Evolutionary conservation across 2,797 vertebrate genomes (phyloP), one percentile per base, ranked within the genome.

Genomic region (Cygnus olor): DNA sequence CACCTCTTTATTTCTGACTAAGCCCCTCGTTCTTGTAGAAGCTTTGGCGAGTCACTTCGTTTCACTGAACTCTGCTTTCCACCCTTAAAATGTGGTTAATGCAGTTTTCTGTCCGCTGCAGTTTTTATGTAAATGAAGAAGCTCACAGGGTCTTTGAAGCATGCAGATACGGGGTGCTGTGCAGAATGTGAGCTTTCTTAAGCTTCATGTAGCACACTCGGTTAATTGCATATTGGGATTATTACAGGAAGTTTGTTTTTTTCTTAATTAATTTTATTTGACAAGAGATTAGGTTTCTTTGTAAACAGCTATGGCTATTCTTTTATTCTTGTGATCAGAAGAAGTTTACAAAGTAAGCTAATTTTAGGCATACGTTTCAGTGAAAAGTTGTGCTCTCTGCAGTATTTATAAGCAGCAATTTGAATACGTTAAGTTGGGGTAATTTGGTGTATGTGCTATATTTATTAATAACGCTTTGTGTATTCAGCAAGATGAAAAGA

Each of bases 1-100:
- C 44, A 13, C 8, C 10, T 44, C 38, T 70, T 22, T 15, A 3
- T 54, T 64, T 57, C 58, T 28, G 53, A 15, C 32, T 27, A 21
- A 68, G n/a, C n/a, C 25, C 2, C 42, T 68, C 14, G 0, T 68
- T 57, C 66, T 8, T 1, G 22, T 10, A 11, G 66, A 21, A 27
- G 49, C 68, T 34, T 38, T 42, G 44, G 44, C 30, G 9, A 36
- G 58, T 47, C 10, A 0, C 45, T 56, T n/a, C 0, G 15, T 79
- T 64, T 47, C 44, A 4, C 64, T 17, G 42, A 25, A 15, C 32
- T 58, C 71, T 3, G 28, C 17, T 65, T 74, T 66, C 63, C 53
- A 54, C 57, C 66, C 49, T 54, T 12, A 42, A 73, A 47, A 57
- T 9, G 10, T 65, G 61, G 44, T 58, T 53, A 69, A 73, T 69